Conservation (phyloP, 2,888 invertebrate species). For the Archips crataeganus region DNA sequence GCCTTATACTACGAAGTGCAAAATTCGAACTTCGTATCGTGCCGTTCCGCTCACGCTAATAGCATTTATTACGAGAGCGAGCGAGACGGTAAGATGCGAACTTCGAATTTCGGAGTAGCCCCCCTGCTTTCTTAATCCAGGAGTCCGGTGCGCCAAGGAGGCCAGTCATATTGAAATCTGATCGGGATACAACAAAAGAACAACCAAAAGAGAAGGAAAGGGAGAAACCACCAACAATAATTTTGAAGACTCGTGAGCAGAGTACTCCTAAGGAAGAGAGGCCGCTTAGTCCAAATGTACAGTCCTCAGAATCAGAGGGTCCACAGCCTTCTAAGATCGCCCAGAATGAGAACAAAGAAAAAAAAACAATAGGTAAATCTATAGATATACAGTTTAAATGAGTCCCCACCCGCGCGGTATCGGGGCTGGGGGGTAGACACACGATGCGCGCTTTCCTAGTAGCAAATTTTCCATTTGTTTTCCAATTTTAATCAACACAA, state of each 20-base stretch:
- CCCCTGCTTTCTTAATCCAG: constrained; percentile 52
- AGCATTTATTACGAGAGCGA: too few relatives aligned
- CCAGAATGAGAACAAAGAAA: constrained; percentile 83
- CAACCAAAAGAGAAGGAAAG: constrained; percentile 74
- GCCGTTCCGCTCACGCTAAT: too few relatives aligned
- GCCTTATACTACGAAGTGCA: too few relatives aligned
- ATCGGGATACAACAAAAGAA: constrained; percentile 73
- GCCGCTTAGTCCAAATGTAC: constrained; percentile 87
- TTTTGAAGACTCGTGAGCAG: constrained; percentile 88
- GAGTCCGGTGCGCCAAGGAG: constrained; percentile 68
- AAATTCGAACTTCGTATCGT: too few relatives aligned
- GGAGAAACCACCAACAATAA: constrained; percentile 88
- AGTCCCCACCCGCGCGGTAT: too few relatives aligned
- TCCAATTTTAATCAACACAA: too few relatives aligned
- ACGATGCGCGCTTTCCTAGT: too few relatives aligned
- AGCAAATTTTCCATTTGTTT: too few relatives aligned
- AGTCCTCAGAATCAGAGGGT: constrained; percentile 64
- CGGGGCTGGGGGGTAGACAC: too few relatives aligned
- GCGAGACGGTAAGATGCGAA: too few relatives aligned
- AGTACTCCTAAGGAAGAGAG: constrained; percentile 83
- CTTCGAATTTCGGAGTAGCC: too few relatives aligned
- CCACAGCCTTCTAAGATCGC: constrained; percentile 77
- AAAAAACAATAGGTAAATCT: constrained; percentile 64
- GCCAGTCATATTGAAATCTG: constrained; percentile 81
- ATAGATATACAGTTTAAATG: too few relatives aligned